These are phyloP conservation scores for Ridgeia piscesae DNA, from an alignment of 1,140 invertebrate genomes.

Conservation along the genomic window DNA sequence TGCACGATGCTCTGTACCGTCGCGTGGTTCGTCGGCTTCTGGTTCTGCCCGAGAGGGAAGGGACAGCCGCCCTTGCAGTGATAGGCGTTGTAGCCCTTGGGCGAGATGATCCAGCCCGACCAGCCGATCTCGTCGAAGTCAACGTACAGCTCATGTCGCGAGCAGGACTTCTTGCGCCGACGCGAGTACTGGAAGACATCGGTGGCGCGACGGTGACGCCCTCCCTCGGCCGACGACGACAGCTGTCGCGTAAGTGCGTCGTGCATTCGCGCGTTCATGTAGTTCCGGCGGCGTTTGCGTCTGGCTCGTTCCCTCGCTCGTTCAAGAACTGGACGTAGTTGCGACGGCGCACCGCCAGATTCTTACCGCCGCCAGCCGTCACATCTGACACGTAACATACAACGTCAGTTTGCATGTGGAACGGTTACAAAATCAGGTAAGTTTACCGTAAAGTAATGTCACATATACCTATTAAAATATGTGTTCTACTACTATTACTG, in stretches of 20 bases:
- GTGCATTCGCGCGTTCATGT: conserved; percentile 16
- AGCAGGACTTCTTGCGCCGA: conserved; percentile 38
- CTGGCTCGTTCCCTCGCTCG: conserved; percentile 21
- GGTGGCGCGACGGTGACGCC: conserved; percentile 14
- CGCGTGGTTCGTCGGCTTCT: conserved; percentile 69
- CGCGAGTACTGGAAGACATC: conserved; percentile 13
- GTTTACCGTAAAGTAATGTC: too few relatives aligned
- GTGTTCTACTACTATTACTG: too few relatives aligned
- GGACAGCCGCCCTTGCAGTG: conserved; percentile 68
- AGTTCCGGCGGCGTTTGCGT: conserved; percentile 12
- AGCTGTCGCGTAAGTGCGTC: not conserved
- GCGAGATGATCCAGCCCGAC: conserved; percentile 65
- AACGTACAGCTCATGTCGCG: conserved; percentile 56
- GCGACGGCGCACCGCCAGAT: conserved; percentile 16
- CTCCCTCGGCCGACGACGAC: not conserved
- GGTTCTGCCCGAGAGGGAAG: conserved; percentile 62
- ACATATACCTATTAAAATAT: too few relatives aligned
- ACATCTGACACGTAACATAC: not conserved
- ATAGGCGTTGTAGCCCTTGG: conserved; percentile 68
- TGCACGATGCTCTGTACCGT: conserved; percentile 70
- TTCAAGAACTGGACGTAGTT: conserved; percentile 30
- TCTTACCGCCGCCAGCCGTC: not conserved
- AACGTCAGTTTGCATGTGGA: not conserved
- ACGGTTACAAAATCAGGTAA: not conserved
- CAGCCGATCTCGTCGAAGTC: conserved; percentile 71